A percentile compares a stretch with the other conserved stretches of the same genome.
phyloP scores from a whole-genome alignment of 1,140 invertebrate species.

The Planococcus citri region DNA sequence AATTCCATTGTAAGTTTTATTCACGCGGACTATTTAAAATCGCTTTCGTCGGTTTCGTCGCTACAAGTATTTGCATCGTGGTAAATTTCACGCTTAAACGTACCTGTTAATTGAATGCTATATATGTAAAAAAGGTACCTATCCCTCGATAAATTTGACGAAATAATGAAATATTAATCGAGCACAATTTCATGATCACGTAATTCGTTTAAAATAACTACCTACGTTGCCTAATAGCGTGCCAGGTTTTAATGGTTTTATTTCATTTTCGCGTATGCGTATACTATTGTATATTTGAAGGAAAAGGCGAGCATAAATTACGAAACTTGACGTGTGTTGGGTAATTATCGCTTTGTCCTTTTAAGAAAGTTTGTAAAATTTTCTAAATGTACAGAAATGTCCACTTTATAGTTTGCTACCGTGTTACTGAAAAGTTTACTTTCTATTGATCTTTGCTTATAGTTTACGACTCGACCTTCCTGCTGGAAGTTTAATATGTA shows the following conservation, averaged over 20 bases:
- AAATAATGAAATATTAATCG: background rate
- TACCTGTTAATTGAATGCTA: background rate
- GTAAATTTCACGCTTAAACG: background rate
- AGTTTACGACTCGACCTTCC: too few species aligned
- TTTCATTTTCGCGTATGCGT: background rate
- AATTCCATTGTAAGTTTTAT: background rate
- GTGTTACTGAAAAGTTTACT: too few species aligned
- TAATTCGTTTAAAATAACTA: constrained; percentile 3
- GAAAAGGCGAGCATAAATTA: background rate
- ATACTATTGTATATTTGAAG: too few species aligned
- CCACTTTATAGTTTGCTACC: too few species aligned
- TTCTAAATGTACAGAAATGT: too few species aligned
- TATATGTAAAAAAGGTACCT: background rate
- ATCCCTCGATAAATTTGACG: too few species aligned
- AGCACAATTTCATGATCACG: background rate
- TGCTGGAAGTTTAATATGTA: too few species aligned
- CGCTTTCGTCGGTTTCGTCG: background rate
- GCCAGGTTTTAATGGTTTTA: background rate
- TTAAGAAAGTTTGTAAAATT: background rate
- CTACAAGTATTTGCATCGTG: background rate
- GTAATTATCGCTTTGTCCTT: background rate
- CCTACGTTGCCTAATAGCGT: background rate
- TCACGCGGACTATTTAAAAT: background rate
- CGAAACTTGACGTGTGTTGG: background rate
- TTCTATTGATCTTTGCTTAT: too few species aligned